Percentiles rank a stretch among this genome's conserved stretches.
phyloP scores from a whole-genome alignment of 2,888 invertebrate genomes.

The Xylota sylvarum region DNA sequence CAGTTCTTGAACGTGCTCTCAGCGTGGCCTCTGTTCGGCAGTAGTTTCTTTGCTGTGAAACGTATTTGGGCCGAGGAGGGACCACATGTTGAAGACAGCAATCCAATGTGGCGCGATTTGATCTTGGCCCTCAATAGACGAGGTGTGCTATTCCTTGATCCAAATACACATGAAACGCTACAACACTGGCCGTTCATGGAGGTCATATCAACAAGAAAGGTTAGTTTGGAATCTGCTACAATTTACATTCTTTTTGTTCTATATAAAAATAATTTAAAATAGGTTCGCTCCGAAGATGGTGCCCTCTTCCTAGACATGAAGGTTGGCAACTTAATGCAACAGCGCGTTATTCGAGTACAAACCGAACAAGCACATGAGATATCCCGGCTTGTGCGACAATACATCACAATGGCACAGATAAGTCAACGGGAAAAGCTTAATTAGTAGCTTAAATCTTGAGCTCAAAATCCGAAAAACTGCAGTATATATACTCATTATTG shows the following conservation, averaged over 20 bases:
- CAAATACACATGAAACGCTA: constrained; percentile 95
- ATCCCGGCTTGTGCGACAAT: constrained; percentile 97
- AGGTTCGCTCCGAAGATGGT: constrained; percentile 95
- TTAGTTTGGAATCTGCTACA: constrained; percentile 79
- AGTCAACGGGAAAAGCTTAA: constrained; percentile 83
- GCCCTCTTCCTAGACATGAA: constrained; percentile 98
- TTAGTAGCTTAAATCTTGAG: constrained; percentile 28
- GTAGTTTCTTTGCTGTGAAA: constrained; percentile 98
- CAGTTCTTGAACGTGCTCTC: constrained; percentile 93
- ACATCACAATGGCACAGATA: constrained; percentile 95
- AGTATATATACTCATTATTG: constrained; percentile 70
- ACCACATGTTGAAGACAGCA: constrained; percentile 84
- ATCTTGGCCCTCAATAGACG: constrained; percentile 96
- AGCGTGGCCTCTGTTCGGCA: constrained; percentile 98
- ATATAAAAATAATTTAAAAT: constrained; percentile 44
- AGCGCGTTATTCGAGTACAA: constrained; percentile 96
- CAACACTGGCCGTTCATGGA: constrained; percentile 97
- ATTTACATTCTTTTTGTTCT: not conserved
- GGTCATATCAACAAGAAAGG: constrained; percentile 97
- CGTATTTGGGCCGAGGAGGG: constrained; percentile 90
- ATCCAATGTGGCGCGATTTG: constrained; percentile 92
- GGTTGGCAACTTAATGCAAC: constrained; percentile 97
- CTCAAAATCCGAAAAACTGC: constrained; percentile 52
- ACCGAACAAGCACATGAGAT: constrained; percentile 99
- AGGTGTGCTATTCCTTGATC: constrained; percentile 97